Percentiles rank a stretch among this genome's conserved stretches.
Conservation (phyloP, 1,140 invertebrate species). For the Trachymyrmex septentrionalis region DNA sequence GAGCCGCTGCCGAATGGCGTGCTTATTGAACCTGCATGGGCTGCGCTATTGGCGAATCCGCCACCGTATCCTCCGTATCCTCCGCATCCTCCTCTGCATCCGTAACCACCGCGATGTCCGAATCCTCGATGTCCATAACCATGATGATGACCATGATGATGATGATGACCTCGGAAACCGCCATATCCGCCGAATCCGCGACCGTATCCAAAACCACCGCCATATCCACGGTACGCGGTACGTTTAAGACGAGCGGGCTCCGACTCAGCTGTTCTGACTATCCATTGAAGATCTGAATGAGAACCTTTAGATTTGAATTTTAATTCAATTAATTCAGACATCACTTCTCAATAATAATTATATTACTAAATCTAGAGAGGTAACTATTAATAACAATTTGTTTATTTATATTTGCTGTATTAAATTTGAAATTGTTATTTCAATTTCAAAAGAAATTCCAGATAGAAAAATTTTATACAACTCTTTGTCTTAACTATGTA, state of each 20-base stretch:
- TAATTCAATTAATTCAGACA: background rate
- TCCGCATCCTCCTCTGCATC: constrained; percentile 34
- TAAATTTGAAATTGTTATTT: background rate
- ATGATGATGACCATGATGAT: background rate
- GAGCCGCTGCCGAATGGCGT: no score
- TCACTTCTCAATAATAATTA: background rate
- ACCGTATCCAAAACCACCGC: constrained; percentile 27
- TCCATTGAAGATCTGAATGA: constrained; percentile 37
- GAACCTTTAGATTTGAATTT: background rate
- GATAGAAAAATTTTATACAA: background rate
- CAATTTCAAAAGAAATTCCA: background rate
- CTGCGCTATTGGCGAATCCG: no score
- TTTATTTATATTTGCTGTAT: background rate
- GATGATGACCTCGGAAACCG: background rate
- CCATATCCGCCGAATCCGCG: background rate
- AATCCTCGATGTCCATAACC: background rate
- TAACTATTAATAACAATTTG: background rate
- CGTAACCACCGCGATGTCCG: constrained; percentile 34
- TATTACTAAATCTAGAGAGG: background rate
- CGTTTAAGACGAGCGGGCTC: constrained; percentile 33
- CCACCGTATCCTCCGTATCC: constrained; percentile 21
- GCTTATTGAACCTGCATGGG: no score
- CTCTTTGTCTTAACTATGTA: background rate
- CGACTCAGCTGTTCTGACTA: constrained; percentile 42
- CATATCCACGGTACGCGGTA: background rate